Base-by-base conservation (phyloP, 1,140 invertebrate species). In the Mylabris phalerata region DNA sequence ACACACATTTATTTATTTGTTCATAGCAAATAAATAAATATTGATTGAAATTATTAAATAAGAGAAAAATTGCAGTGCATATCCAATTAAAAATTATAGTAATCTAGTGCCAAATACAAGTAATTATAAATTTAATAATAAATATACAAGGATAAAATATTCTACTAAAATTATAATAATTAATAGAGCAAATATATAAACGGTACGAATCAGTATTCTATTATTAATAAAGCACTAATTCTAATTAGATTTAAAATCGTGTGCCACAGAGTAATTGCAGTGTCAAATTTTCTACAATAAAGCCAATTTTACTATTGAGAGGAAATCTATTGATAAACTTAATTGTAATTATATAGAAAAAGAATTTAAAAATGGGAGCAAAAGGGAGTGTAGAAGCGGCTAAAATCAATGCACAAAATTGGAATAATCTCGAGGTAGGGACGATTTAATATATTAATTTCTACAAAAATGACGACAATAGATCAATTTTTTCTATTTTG, bases 311-410 rank as follows among this genome's bases (percentile, higher is more conserved):
- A 50, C 49, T 45, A 62, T 55, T 46, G 45, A 40, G 1, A 40
- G 10, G 41, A 42, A 42, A 42, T n/a, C 9, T 4, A 42, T 42
- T 42, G 9, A 42, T 42, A n/a, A 42, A n/a, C 10, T n/a, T 42
- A 42, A n/a, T 42, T 42, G 49, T 51, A 51, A 45, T 47, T 42
- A 46, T 44, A 19, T 56, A 47, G 57, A 47, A 58, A 59, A 46
- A 39, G 27, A 13, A 47, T 4, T 11, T n/a, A 41, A 50, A 48
- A 44, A 83, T 85, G 84, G 84, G 84, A 78, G 83, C 83, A 72
- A 85, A 85, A 80, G 82, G 83, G 72, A 85, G 84, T 78, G 84
- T 85, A 71, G 84, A 85, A 75, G 80, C 80, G 71, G 82, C 82
- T 74, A 85, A 85, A 81, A 81, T 84, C 78, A 84, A 84, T 77